phyloP scores from a whole-genome alignment of 2,888 invertebrate genomes.

The Tipula vernalis region DNA sequence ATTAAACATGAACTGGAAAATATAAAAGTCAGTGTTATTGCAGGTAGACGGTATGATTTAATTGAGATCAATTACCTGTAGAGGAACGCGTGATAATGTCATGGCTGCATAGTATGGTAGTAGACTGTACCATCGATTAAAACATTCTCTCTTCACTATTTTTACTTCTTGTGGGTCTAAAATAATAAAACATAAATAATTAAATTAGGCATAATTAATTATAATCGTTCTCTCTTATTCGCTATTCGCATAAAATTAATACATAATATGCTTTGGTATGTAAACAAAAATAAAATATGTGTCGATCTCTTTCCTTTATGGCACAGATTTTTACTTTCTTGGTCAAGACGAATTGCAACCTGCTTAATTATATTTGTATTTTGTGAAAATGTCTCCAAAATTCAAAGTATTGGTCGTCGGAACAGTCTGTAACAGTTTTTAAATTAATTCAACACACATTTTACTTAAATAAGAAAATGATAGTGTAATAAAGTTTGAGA shows the following conservation, averaged over 20 bases:
- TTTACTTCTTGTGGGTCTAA: conserved; percentile 56
- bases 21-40: neutral
- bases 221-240: neutral
- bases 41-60: neutral
- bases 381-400: too few relatives aligned
- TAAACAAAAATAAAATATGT: neutral
- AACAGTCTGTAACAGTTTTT: too few relatives aligned
- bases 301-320: neutral
- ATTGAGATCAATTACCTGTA: conserved; percentile 31
- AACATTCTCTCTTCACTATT: conserved; percentile 53
- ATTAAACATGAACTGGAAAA: conserved; percentile 41
- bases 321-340: neutral
- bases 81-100: conserved; percentile 47
- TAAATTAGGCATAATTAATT: neutral
- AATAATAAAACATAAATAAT: neutral
- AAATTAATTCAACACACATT: neutral
- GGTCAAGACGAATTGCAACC: neutral
- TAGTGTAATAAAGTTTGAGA: neutral
- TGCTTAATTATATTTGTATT: too few relatives aligned
- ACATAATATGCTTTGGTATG: neutral
- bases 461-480: neutral
- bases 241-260: neutral
- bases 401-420: too few relatives aligned
- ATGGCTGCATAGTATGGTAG: conserved; percentile 51
- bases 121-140: conserved; percentile 55